Evolutionary conservation across 2,113 vertebrate species (phyloP).

Genomic region (Pomatostomus ruficeps): DNA sequence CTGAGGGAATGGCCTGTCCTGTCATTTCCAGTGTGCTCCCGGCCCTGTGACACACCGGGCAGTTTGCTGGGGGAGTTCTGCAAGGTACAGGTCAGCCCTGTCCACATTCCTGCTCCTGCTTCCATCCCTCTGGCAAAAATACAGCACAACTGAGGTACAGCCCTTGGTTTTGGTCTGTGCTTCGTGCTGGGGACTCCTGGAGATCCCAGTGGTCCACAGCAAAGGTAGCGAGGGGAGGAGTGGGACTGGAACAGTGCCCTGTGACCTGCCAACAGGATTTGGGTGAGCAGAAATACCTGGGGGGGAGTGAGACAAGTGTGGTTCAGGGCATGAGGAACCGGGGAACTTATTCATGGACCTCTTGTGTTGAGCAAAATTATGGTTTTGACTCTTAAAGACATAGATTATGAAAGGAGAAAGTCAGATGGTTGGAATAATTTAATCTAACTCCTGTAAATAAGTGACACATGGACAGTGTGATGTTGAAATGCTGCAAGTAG

Average conservation of each 20-base stretch:
- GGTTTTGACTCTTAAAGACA: not conserved
- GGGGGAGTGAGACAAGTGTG: rapidly evolving
- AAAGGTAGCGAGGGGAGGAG: not conserved
- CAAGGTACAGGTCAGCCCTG: not conserved
- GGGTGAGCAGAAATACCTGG: not conserved
- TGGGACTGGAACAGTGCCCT: not conserved
- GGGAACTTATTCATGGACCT: not conserved
- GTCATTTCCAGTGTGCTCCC: rapidly evolving
- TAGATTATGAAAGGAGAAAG: not conserved
- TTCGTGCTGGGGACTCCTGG: not conserved
- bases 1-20: not conserved
- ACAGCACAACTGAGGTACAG: rapidly evolving
- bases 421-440: not conserved
- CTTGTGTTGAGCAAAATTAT: not conserved
- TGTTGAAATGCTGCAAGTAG: not conserved
- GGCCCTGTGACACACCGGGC: rapidly evolving
- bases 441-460: not conserved
- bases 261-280: not conserved
- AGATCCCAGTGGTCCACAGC: not conserved
- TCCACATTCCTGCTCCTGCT: not conserved
- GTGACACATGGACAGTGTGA: not conserved
- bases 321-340: not conserved
- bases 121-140: not conserved
- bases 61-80: not conserved
- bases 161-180: not conserved